Percentiles rank a stretch among this genome's conserved stretches.
phyloP scores from a whole-genome alignment of 2,113 vertebrate species.

The Hippocampus mohnikei region DNA sequence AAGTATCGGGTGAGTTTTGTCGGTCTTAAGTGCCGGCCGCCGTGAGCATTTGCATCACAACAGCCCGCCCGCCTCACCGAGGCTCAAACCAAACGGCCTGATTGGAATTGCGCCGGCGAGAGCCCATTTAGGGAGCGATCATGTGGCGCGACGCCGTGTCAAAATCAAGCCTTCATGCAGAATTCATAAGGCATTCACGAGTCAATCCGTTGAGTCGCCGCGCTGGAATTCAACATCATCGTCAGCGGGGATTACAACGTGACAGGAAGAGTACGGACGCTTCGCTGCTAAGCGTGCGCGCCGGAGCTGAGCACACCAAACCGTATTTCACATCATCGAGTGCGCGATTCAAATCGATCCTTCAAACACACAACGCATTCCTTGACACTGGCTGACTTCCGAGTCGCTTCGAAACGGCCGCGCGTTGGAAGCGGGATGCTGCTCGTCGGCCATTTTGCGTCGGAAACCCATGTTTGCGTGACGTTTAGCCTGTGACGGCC shows the following conservation, averaged over 20 bases:
- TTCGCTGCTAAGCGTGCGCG: too few relatives aligned
- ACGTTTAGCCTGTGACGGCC: too few relatives aligned
- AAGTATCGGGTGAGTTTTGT: slow-evolving; percentile 49
- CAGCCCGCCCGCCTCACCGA: slow-evolving; percentile 16
- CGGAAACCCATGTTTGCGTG: too few relatives aligned
- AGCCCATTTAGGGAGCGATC: slow-evolving; percentile 58
- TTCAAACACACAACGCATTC: not conserved
- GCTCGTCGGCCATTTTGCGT: too few relatives aligned
- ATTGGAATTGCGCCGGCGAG: slow-evolving; percentile 50
- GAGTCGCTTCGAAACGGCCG: not conserved
- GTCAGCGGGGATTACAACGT: not conserved
- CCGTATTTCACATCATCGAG: slow-evolving; percentile 1
- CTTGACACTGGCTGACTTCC: not conserved
- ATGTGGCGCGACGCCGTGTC: slow-evolving; percentile 37
- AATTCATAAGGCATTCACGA: slow-evolving; percentile 29
- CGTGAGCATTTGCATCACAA: slow-evolving; percentile 63
- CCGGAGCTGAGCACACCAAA: too few relatives aligned
- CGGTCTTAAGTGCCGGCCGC: slow-evolving; percentile 31
- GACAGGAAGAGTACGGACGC: slow-evolving; percentile 1
- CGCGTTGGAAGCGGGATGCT: too few relatives aligned
- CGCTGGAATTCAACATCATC: slow-evolving; percentile 24
- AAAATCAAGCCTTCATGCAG: slow-evolving; percentile 24
- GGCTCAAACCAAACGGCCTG: slow-evolving; percentile 52
- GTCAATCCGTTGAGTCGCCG: slow-evolving; percentile 21
- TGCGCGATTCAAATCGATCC: not conserved